Evolutionary conservation across 2,797 vertebrate species (phyloP), one percentile per base, ranked within the genome.

Genomic region (Percopsis omiscomaycus): DNA sequence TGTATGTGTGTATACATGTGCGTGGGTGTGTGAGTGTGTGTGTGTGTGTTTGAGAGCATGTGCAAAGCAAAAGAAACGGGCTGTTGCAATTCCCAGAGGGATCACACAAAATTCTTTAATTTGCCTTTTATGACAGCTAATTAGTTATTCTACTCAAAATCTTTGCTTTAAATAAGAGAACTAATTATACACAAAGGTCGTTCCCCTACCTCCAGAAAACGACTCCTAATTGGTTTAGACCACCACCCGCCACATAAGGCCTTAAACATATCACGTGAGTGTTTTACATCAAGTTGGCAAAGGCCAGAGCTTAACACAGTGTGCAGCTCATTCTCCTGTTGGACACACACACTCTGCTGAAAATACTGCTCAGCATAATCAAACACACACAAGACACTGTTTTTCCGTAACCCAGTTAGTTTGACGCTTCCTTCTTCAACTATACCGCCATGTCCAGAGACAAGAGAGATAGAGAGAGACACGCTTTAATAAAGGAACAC

Each of bases 141-240:
- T 97, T 96, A 95, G 94, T 94, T 93, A 94, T 94, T 95, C 92
- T 91, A 93, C 92, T 94, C 92, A 92, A 94, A 94, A 93, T 94
- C 92, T 94, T 94, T 93, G 92, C 94, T 95, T 96, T 95, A 94
- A 96, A 95, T 94, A 95, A 95, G 93, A 93, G 83, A 93, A 94
- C 94, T 95, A 94, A 96, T 95, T 95, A 94, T 92, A 94, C 89
- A 94, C 94, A 95, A 95, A 95, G 93, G 94, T 95, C 89, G 90
- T 83, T 90, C 88, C 86, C 85, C 88, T 89, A 91, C 92, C 91
- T 91, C 90, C 83, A 74, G 86, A 92, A 92, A 93, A 92, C 90
- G 84, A 86, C 86, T 87, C 82, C 85, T 94, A 94, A 95, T 93
- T 94, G 93, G 92, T 92, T 92, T 93, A 93, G 92, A 93, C 91